Conservation (phyloP, 2,797 vertebrate genomes). For the Anomalospiza imberbis region DNA sequence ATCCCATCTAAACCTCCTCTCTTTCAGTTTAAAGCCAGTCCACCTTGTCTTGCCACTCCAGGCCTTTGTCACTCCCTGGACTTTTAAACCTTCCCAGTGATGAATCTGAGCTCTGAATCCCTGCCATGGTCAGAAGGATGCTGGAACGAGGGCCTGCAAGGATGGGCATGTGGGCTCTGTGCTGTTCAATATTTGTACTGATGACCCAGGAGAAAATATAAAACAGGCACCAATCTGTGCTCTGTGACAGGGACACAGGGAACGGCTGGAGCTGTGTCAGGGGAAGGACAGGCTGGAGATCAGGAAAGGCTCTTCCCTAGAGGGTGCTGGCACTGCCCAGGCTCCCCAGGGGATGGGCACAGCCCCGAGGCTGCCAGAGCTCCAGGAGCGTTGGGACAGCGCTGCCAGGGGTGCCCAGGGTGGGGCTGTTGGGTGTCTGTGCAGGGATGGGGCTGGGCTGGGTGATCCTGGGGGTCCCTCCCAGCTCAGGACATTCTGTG, state of each 20-base stretch:
- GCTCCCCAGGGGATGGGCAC: background rate
- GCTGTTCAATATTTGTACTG: background rate
- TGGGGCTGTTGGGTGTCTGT: background rate
- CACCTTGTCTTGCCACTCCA: background rate
- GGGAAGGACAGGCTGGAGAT: rapidly evolving
- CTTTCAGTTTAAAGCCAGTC: background rate
- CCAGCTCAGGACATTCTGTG: rapidly evolving
- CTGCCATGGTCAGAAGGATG: background rate
- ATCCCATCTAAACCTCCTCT: background rate
- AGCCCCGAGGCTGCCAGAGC: background rate
- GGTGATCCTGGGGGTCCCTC: rapidly evolving
- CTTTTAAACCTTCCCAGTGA: background rate
- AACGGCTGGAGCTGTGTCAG: rapidly evolving
- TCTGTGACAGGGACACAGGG: background rate
- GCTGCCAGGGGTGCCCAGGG: background rate
- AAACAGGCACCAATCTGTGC: background rate
- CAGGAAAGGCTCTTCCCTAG: background rate
- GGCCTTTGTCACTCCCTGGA: background rate
- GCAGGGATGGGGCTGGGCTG: background rate
- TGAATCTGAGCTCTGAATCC: background rate
- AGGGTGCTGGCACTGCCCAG: background rate
- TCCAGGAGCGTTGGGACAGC: background rate
- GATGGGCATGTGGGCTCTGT: background rate
- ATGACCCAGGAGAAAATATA: background rate
- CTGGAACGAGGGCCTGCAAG: background rate